Base-by-base conservation (phyloP, 2,888 invertebrate genomes). In the Philereme transversata region DNA sequence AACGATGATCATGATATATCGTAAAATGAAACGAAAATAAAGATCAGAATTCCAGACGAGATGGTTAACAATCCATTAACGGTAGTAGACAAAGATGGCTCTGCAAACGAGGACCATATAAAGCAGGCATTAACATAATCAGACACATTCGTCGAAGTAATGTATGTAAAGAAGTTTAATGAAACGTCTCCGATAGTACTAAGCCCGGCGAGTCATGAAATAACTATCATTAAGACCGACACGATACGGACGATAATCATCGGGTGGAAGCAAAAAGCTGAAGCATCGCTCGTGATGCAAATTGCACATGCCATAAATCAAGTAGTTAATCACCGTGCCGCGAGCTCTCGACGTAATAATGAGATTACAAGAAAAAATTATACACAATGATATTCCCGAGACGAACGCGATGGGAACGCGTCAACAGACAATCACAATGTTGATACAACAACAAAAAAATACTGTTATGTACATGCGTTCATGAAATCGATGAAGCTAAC, bases 241-340 rank as follows among this genome's bases (percentile, higher is more conserved):
- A 88, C 91, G 90, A 90, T 90, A 89, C 88, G 87, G 85, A 87
- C 86, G 89, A 90, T 91, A 90, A 90, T 90, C 86, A 90, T 88
- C 87, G 84, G 80, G 79, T 85, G 71, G 82, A 81, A 77, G 90
- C 86, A 90, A 90, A 90, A 90, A 91, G 86, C 87, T 82, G 87
- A 85, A 80, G 83, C 86, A 85, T 86, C 83, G 80, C 81, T 81
- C 83, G 79, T 81, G 89, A 90, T 90, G 90, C 86, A 90, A 92
- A 91, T 91, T 90, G 90, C 89, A 87, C 81, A 81, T 78, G 88
- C 88, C 83, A 90, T 91, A 92, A 90, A 91, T 91, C 91, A 92
- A 88, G 81, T 78, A 83, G 82, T 84, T 92, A 92, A 91, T 91
- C 88, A 89, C 89, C 84, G 83, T 81, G 86, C 84, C 77, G 80